A percentile compares a stretch with the other conserved stretches of the same genome.
Conservation (phyloP, 2,113 vertebrate species). For the Melanerpes formicivorus region DNA sequence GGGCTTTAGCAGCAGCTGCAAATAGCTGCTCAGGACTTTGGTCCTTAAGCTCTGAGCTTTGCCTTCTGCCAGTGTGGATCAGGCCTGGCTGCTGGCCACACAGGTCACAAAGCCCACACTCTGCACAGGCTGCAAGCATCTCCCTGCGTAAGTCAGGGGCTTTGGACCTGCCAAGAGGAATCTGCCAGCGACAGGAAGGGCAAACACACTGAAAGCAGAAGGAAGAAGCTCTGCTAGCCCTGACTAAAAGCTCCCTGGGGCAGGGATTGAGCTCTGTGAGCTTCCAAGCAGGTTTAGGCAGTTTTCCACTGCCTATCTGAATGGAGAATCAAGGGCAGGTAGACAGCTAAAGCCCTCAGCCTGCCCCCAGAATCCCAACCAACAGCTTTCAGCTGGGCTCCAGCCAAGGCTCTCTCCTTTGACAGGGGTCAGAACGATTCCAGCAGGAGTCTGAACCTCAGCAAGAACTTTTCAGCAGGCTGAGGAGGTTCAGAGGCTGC, state of each 20-base stretch:
- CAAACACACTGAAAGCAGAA: background rate
- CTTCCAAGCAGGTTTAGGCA: constrained; percentile 16
- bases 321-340: background rate
- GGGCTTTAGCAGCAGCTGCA: background rate
- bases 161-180: background rate
- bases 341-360: background rate
- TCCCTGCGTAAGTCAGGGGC: background rate
- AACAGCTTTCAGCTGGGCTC: background rate
- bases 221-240: background rate
- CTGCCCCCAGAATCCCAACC: background rate
- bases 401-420: background rate
- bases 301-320: background rate
- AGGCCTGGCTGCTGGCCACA: background rate
- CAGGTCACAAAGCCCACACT: background rate
- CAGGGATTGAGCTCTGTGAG: background rate
- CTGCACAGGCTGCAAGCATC: background rate
- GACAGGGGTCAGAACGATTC: background rate
- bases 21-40: background rate
- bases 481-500: too few species aligned
- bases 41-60: background rate
- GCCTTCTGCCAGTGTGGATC: background rate
- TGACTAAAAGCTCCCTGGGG: background rate
- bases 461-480: background rate
- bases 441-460: constrained; percentile 9
- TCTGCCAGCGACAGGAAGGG: background rate